Base-by-base conservation (phyloP, 2,113 vertebrate species). In the Catharus bicknelli region DNA sequence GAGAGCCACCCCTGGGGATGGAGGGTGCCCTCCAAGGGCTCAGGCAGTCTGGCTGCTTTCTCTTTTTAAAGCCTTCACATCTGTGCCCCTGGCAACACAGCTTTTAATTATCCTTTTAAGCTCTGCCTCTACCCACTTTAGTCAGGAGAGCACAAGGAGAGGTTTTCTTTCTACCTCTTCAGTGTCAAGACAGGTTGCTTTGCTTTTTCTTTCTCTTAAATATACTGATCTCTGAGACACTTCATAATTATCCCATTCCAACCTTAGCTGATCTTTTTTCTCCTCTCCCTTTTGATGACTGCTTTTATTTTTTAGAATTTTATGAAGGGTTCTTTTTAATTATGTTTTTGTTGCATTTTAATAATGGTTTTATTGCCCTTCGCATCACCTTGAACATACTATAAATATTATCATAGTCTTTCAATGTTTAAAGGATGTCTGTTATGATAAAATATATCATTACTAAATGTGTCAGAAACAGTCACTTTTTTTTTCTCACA, bases 311-410 rank as follows among this genome's bases (percentile, higher is more conserved):
- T 66, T 78, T 81, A 74, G 10, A 77, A 94, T 95, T 92, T 93
- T 89, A 87, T 89, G 58, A 61, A 61, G 12, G 81, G 9, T 72
- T 13, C 13, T 91, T 64, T 93, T 90, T 81, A 95, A 95, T 93
- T 78, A 94, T 59, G 15, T 27, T 67, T 77, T 91, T 89, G 75
- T 94, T 93, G 83, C 91, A 94, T 93, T 95, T 96, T 86, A 96
- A 90, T 95, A 32, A 89, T 86, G 43, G 23, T 78, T 93, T 96
- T 96, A 92, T 94, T 91, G 80, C 85, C 50, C 85, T 25, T 87
- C 58, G 21, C 54, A 89, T 51, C 68, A 95, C 80, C 92, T 95
- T 97, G 68, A 94, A 26, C 43, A 67, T 73, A 70, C 20, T 55
- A 83, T 83, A 94, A 93, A 94, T 95, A 94, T 94, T 88, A 64